These are phyloP conservation scores for Drusus annulatus DNA, from an alignment of 1,140 invertebrate genomes.

Conservation along the genomic window DNA sequence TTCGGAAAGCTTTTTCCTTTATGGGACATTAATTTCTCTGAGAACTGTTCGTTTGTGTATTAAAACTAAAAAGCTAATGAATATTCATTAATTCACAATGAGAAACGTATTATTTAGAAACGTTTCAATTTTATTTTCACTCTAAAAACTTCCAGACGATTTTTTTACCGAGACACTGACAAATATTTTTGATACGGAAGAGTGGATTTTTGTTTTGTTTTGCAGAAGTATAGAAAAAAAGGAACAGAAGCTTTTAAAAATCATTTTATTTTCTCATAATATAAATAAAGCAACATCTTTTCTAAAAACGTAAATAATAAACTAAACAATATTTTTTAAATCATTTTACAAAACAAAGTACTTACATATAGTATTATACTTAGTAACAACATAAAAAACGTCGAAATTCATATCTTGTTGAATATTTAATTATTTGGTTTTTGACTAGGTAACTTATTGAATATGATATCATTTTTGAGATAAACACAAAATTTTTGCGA, in stretches of 20 bases:
- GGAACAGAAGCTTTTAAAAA: constrained; percentile 4
- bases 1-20: too few relatives aligned
- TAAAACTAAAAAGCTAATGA: too few relatives aligned
- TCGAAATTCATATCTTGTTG: background rate
- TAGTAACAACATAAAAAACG: background rate
- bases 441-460: constrained; percentile 52
- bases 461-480: constrained; percentile 50
- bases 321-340: constrained; percentile 6
- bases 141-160: too few relatives aligned
- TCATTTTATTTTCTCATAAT: constrained; percentile 26
- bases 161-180: too few relatives aligned
- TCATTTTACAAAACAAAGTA: constrained; percentile 10
- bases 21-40: too few relatives aligned
- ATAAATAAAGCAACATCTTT: constrained; percentile 43
- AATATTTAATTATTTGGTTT: constrained; percentile 36
- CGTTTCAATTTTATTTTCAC: too few relatives aligned
- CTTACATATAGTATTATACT: background rate
- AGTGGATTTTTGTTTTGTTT: too few relatives aligned
- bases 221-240: background rate
- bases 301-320: constrained; percentile 39
- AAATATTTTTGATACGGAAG: too few relatives aligned
- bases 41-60: too few relatives aligned
- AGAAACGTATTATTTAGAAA: too few relatives aligned
- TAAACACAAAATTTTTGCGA: constrained; percentile 56
- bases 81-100: too few relatives aligned